Percentiles rank a stretch among this genome's conserved stretches.
phyloP scores from a whole-genome alignment of 2,888 invertebrate species.

The Clunio marinus region DNA sequence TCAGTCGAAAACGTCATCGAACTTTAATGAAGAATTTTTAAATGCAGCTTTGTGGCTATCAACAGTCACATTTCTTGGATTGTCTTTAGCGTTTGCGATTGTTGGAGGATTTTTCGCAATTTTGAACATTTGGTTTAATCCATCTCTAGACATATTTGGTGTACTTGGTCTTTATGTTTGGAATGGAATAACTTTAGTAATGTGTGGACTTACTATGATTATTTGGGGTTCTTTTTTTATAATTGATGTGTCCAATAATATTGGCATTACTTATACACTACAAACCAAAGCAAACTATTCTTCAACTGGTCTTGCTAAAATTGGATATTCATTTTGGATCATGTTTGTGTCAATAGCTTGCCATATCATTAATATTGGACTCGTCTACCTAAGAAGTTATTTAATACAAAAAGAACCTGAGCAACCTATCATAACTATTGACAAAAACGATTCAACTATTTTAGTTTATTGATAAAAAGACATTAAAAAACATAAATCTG shows the following conservation, averaged over 20 bases:
- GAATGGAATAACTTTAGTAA: slow-evolving; percentile 54
- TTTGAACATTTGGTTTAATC: slow-evolving; percentile 58
- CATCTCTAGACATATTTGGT: slow-evolving; percentile 45
- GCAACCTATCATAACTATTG: slow-evolving; percentile 42
- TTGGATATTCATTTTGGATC: slow-evolving; percentile 54
- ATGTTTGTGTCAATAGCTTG: slow-evolving; percentile 41
- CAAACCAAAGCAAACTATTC: slow-evolving; percentile 42
- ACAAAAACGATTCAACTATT: slow-evolving; percentile 41
- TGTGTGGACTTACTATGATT: slow-evolving; percentile 45
- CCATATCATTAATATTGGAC: slow-evolving; percentile 46
- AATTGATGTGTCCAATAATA: slow-evolving; percentile 46
- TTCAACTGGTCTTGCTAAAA: slow-evolving; percentile 46
- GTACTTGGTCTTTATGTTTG: slow-evolving; percentile 58
- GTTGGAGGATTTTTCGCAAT: slow-evolving; percentile 54
- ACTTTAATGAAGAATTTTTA: slow-evolving; percentile 41
- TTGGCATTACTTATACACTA: slow-evolving; percentile 50
- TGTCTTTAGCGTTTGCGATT: slow-evolving; percentile 54
- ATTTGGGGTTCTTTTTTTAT: slow-evolving; percentile 51
- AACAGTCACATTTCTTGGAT: slow-evolving; percentile 55
- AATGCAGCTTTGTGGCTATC: slow-evolving; percentile 55
- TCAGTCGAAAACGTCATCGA: slow-evolving; percentile 12
- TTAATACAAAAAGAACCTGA: slow-evolving; percentile 46
- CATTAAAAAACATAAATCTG: neutral
- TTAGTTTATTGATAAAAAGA: slow-evolving; percentile 41
- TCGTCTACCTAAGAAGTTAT: slow-evolving; percentile 47